These are phyloP conservation scores for Speoplatyrhinus poulsoni DNA, from an alignment of 2,113 vertebrate genomes.

Conservation along the genomic window DNA sequence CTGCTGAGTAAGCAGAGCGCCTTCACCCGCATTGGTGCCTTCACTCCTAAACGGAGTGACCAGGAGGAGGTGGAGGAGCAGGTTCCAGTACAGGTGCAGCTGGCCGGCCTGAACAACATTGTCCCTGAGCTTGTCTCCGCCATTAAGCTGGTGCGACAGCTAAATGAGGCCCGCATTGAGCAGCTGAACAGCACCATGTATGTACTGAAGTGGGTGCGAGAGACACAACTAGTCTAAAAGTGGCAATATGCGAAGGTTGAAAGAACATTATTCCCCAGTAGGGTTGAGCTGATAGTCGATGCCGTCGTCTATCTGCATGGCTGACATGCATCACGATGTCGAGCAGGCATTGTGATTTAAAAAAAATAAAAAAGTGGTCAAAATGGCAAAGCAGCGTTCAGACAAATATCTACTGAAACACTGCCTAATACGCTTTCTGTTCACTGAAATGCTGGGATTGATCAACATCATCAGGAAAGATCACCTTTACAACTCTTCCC, in stretches of 20 bases:
- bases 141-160: constrained; percentile 42
- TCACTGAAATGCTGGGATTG: too few relatives aligned
- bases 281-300: background rate
- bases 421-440: too few relatives aligned
- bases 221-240: background rate
- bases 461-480: too few relatives aligned
- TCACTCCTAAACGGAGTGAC: constrained; percentile 36
- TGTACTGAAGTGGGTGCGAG: constrained; percentile 26
- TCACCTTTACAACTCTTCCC: too few relatives aligned
- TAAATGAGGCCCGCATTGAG: constrained; percentile 53
- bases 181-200: constrained; percentile 62
- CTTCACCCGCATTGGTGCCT: constrained; percentile 59
- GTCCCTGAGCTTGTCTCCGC: constrained; percentile 58
- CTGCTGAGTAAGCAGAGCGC: constrained; percentile 65
- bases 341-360: too few relatives aligned
- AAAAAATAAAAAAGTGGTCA: too few relatives aligned
- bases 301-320: background rate
- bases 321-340: too few relatives aligned
- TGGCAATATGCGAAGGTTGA: background rate
- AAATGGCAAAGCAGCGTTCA: too few relatives aligned
- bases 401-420: too few relatives aligned
- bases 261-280: background rate
- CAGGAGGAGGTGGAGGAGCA: constrained; percentile 7
- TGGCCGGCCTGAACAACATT: constrained; percentile 52
- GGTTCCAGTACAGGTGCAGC: constrained; percentile 46